Evolutionary conservation across 1,140 invertebrate species (phyloP).

Genomic region (Drosophila setifemur): DNA sequence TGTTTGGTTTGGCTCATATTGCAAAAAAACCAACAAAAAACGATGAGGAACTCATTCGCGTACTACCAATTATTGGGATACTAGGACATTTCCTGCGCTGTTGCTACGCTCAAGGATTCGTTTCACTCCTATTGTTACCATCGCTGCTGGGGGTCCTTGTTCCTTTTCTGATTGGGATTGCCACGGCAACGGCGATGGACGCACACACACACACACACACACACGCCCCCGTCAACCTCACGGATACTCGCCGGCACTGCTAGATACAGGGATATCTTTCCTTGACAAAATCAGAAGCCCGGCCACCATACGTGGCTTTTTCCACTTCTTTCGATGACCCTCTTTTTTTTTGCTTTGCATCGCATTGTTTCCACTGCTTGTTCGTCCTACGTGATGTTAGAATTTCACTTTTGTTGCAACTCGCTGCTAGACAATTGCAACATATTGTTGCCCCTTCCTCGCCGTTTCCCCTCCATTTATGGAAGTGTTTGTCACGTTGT

Average conservation of each 20-base stretch:
- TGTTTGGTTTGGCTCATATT: slow-evolving; percentile 19
- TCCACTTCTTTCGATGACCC: not conserved
- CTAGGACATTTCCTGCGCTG: slow-evolving; percentile 15
- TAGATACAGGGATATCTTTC: slow-evolving; percentile 6
- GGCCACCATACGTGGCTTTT: slow-evolving; percentile 1
- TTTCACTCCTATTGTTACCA: slow-evolving; percentile 8
- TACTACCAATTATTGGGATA: slow-evolving; percentile 56
- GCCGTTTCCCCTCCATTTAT: not conserved
- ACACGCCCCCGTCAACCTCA: too few species aligned
- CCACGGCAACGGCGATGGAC: slow-evolving; percentile 64
- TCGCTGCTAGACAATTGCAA: slow-evolving; percentile 58
- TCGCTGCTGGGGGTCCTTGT: slow-evolving; percentile 26
- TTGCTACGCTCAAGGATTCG: not conserved
- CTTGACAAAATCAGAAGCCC: slow-evolving; percentile 46
- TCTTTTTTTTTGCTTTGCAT: too few species aligned
- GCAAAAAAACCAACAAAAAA: too few species aligned
- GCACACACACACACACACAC: slow-evolving; percentile 4
- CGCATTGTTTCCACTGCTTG: slow-evolving; percentile 11
- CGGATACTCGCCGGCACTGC: not conserved
- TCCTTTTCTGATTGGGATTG: slow-evolving; percentile 63
- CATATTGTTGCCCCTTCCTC: slow-evolving; percentile 59
- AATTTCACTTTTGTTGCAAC: slow-evolving; percentile 58
- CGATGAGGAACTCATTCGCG: slow-evolving; percentile 22
- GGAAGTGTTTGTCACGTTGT: slow-evolving; percentile 19
- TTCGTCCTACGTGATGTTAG: slow-evolving; percentile 55